phyloP scores from a whole-genome alignment of 2,888 invertebrate species.

The Magallana nippona region DNA sequence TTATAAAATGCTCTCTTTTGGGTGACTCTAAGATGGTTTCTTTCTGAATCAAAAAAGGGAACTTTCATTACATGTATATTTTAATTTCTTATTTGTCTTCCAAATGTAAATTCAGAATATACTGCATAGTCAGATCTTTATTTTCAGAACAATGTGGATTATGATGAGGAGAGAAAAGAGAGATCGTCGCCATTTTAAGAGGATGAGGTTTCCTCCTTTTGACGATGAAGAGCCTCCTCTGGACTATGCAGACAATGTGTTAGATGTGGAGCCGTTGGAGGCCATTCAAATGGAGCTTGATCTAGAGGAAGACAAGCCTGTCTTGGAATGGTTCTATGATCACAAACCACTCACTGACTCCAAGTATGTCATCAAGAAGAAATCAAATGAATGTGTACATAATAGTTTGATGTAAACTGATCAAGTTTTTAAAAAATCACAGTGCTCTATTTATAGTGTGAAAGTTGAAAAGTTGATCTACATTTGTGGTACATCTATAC shows the following conservation, averaged over 20 bases:
- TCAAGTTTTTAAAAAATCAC: too few relatives aligned
- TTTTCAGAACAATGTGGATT: slow-evolving; percentile 97
- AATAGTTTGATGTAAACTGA: too few relatives aligned
- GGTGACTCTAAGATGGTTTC: too few relatives aligned
- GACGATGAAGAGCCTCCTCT: slow-evolving; percentile 99
- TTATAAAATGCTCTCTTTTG: too few relatives aligned
- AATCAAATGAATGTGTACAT: too few relatives aligned
- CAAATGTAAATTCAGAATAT: too few relatives aligned
- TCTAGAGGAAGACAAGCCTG: slow-evolving; percentile 87
- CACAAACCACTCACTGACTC: slow-evolving; percentile 96
- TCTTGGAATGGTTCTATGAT: slow-evolving; percentile 99
- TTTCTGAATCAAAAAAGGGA: too few relatives aligned
- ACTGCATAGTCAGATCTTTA: background rate
- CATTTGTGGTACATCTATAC: background rate
- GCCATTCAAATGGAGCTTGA: slow-evolving; percentile 99
- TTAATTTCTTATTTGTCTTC: background rate
- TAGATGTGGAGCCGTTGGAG: slow-evolving; percentile 99
- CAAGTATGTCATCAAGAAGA: slow-evolving; percentile 80
- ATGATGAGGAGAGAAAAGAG: slow-evolving; percentile 99
- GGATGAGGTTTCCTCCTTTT: slow-evolving; percentile 99
- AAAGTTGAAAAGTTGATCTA: background rate
- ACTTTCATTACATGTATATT: background rate
- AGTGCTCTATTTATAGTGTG: background rate
- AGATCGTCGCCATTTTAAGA: slow-evolving; percentile 98
- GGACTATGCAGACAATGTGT: slow-evolving; percentile 99